Conservation (phyloP, 2,888 invertebrate species). For the Amblyteles armatorius region DNA sequence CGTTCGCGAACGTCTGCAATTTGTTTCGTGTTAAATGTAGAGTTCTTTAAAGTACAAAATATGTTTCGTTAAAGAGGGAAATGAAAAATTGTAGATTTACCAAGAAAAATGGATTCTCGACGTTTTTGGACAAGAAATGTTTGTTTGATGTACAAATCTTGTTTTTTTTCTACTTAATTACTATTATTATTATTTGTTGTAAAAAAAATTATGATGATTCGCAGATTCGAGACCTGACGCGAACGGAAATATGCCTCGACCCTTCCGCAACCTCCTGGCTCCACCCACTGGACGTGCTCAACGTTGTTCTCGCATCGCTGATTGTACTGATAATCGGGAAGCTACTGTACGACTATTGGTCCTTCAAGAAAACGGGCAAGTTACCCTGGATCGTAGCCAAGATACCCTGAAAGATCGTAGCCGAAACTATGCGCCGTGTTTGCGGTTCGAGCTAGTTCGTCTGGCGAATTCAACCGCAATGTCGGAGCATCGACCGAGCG, state of each 20-base stretch:
- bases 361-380: conserved; percentile 91
- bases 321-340: conserved; percentile 91
- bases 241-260: conserved; percentile 89
- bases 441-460: neutral
- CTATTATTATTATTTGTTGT: too few species aligned
- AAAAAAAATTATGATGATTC: conserved; percentile 75
- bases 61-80: too few species aligned
- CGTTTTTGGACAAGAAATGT: too few species aligned
- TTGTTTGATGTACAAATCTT: too few species aligned
- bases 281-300: conserved; percentile 90
- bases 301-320: conserved; percentile 88
- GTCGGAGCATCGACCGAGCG: conserved; percentile 53
- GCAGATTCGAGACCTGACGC: conserved; percentile 89
- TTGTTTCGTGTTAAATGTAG: too few species aligned
- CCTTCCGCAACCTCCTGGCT: conserved; percentile 85
- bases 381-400: conserved; percentile 94
- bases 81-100: neutral
- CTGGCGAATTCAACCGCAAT: conserved; percentile 3
- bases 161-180: too few species aligned
- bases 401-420: conserved; percentile 86
- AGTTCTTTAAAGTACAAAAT: too few species aligned
- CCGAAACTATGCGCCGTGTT: conserved; percentile 1
- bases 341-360: conserved; percentile 93
- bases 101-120: neutral
- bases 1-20: too few species aligned